Evolutionary conservation across 2,797 vertebrate genomes (phyloP).

Genomic region (Kryptopterus vitreolus): DNA sequence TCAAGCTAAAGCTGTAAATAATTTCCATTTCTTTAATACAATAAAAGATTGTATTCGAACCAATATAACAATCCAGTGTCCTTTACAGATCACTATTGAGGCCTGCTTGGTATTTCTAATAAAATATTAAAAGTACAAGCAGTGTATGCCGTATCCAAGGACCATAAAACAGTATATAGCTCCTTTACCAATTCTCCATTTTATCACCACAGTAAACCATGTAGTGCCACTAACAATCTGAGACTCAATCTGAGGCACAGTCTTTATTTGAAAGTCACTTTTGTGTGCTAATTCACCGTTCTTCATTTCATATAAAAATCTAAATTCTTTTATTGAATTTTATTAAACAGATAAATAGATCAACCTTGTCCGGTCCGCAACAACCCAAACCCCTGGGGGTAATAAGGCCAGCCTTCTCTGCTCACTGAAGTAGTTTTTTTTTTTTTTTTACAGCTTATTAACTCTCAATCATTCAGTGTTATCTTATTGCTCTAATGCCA

Average conservation of each 20-base stretch:
- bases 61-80: not conserved
- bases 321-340: not conserved
- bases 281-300: not conserved
- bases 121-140: not conserved
- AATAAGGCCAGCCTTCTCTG: not conserved
- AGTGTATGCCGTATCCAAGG: not conserved
- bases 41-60: not conserved
- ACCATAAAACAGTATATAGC: not conserved
- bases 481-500: not conserved
- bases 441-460: not conserved
- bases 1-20: not conserved
- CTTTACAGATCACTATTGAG: not conserved
- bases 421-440: not conserved
- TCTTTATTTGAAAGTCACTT: not conserved
- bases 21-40: not conserved
- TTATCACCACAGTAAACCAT: not conserved
- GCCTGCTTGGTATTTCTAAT: not conserved
- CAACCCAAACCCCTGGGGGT: not conserved
- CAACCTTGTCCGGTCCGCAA: too few relatives aligned
- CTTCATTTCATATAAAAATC: not conserved
- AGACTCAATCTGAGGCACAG: not conserved
- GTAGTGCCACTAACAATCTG: not conserved
- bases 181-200: not conserved
- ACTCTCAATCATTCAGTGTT: not conserved
- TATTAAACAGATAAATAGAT: not conserved